These are phyloP conservation scores for Cavia aperea DNA, from an alignment of 2,113 vertebrate species.

Conservation along the genomic window DNA sequence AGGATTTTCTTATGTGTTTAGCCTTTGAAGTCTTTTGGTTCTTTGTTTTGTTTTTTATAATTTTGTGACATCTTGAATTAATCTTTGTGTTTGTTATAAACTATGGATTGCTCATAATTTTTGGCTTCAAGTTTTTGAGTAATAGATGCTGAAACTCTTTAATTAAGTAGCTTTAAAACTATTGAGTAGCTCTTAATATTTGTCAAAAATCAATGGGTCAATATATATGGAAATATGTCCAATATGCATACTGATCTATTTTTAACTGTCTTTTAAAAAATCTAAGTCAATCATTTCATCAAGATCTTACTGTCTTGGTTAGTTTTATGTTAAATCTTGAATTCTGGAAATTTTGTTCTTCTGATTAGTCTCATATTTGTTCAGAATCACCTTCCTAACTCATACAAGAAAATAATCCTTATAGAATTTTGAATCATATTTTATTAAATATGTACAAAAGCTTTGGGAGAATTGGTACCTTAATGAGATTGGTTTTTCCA, in stretches of 20 bases:
- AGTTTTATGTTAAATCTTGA: not conserved
- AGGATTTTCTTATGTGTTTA: not conserved
- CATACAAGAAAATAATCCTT: not conserved
- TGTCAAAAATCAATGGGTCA: too few relatives aligned
- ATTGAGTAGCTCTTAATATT: too few relatives aligned
- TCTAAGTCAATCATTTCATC: too few relatives aligned
- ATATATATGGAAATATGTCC: too few relatives aligned
- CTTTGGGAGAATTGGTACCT: not conserved
- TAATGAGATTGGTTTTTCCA: not conserved
- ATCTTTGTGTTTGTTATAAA: not conserved
- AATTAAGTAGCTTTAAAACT: too few relatives aligned
- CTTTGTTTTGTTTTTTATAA: not conserved
- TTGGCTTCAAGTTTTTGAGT: too few relatives aligned
- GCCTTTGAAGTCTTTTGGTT: not conserved
- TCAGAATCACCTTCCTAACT: not conserved
- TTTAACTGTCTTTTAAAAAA: too few relatives aligned
- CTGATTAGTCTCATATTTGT: not conserved
- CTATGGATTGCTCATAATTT: not conserved
- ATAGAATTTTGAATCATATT: not conserved
- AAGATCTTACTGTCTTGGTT: too few relatives aligned
- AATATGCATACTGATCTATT: too few relatives aligned
- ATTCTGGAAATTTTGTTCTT: not conserved
- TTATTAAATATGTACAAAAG: not conserved
- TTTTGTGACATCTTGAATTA: not conserved
- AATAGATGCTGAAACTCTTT: too few relatives aligned